Evolutionary conservation across 92 coral and sea anemone genomes (phyloP), one percentile per base, ranked within the genome.

Genomic region (Porites cylindrica): DNA sequence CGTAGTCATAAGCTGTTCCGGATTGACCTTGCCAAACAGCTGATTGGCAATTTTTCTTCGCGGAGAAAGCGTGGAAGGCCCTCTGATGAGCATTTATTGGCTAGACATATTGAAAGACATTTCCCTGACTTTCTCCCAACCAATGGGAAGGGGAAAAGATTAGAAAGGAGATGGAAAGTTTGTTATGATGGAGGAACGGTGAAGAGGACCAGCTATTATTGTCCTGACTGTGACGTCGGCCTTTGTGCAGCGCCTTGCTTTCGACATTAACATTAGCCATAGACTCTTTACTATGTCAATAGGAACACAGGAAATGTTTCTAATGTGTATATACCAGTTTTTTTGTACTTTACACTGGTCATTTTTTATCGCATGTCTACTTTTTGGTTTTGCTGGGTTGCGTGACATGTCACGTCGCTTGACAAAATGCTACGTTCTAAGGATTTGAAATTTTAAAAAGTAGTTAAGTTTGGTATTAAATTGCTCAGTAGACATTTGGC

Each of bases 41-140:
- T 72, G 10, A 82, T 82, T 66, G 90, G 84, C 17, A 26, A 86
- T 23, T 89, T 89, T 24, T 52, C 84, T 1, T 50, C 78, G 0
- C 76, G 47, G 66, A 84, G 72, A 43, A 59, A 63, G 38, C 86
- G 24, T 24, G 93, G 93, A 54, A 75, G 89, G 47, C 90, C 82
- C 8, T 90, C 93, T 52, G 68, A 85, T 14, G 83, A 85, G 24
- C 73, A 50, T 23, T 19, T 63, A 4, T 66, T 51, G 58, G 74
- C 18, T 20, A 76, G 82, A 24, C 66, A 77, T 78, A 78, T 77
- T 12, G 78, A 85, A 18, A 85, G 90, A 63, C 93, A 86, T 53
- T 90, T 90, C 56, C 91, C 85, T 74, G 91, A 86, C 6, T 66
- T 51, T 32, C 80, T 90, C 11, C 88, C 93, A 20, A 10, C 75